A percentile compares a stretch with the other conserved stretches of the same genome.
Evolutionary conservation across 2,888 invertebrate species (phyloP).

Genomic region (Panorpa germanica): DNA sequence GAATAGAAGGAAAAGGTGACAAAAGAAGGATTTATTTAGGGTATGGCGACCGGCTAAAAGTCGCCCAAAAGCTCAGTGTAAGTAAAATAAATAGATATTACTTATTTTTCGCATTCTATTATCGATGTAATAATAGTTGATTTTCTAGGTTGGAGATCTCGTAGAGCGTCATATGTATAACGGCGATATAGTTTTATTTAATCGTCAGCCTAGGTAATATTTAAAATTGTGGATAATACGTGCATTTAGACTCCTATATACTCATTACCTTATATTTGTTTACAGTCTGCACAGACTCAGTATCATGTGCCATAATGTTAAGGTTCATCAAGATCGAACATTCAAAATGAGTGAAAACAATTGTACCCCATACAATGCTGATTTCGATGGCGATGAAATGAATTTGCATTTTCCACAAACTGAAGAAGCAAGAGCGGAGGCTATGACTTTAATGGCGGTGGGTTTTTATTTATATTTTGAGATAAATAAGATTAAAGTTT

Average conservation of each 20-base stretch:
- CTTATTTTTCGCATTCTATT: too few species aligned
- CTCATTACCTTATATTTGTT: too few species aligned
- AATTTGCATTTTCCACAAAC: slow-evolving; percentile 46
- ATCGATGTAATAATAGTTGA: too few species aligned
- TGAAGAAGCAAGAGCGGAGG: slow-evolving; percentile 49
- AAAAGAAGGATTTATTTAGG: slow-evolving; percentile 71
- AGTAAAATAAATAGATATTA: too few species aligned
- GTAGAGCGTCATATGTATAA: slow-evolving; percentile 45
- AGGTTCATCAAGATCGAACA: slow-evolving; percentile 47
- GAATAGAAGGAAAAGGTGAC: slow-evolving; percentile 64
- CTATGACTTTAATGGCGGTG: slow-evolving; percentile 91
- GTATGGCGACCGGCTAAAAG: slow-evolving; percentile 80
- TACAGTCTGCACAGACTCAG: slow-evolving; percentile 53
- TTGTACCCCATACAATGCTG: slow-evolving; percentile 49
- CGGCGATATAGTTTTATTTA: slow-evolving; percentile 44
- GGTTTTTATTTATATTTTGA: too few species aligned
- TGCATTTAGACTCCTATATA: too few species aligned
- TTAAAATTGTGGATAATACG: too few species aligned
- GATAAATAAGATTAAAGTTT: too few species aligned
- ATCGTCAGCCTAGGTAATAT: slow-evolving; percentile 48
- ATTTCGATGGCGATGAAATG: slow-evolving; percentile 56
- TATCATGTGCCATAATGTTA: slow-evolving; percentile 45
- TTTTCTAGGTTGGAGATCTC: too few species aligned
- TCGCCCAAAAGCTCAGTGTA: slow-evolving; percentile 87
- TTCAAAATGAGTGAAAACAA: slow-evolving; percentile 45